These are phyloP conservation scores for Chaetodon auriga DNA, from an alignment of 2,113 vertebrate genomes.

Conservation along the genomic window DNA sequence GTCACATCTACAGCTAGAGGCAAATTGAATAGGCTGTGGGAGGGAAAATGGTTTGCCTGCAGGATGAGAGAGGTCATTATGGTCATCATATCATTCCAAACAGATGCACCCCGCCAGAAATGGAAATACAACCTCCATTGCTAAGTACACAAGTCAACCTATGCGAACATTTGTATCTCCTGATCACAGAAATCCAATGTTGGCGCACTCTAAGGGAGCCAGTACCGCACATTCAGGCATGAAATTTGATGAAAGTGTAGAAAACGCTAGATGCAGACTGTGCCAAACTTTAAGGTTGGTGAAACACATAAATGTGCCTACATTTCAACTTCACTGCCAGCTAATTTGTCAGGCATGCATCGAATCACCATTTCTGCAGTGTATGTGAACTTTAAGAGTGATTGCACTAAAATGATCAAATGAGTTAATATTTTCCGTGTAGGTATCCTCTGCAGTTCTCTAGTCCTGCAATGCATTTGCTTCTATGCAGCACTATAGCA, in stretches of 20 bases:
- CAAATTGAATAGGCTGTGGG: not conserved
- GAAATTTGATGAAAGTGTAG: not conserved
- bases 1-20: not conserved
- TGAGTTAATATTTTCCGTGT: not conserved
- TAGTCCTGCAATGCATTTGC: not conserved
- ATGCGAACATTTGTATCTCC: not conserved
- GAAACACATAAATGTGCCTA: constrained; percentile 15
- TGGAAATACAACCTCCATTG: not conserved
- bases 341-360: constrained; percentile 22
- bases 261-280: not conserved
- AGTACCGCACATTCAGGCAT: not conserved
- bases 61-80: not conserved
- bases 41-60: not conserved
- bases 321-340: not conserved
- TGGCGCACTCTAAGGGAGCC: not conserved
- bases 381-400: not conserved
- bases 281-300: not conserved
- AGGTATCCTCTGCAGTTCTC: not conserved
- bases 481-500: not conserved
- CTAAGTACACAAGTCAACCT: not conserved
- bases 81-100: not conserved
- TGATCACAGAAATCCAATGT: not conserved
- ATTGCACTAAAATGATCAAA: not conserved
- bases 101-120: not conserved
- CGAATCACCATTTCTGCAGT: not conserved